Conservation (phyloP, 2,888 invertebrate genomes). For the Halocaridina rubra region DNA sequence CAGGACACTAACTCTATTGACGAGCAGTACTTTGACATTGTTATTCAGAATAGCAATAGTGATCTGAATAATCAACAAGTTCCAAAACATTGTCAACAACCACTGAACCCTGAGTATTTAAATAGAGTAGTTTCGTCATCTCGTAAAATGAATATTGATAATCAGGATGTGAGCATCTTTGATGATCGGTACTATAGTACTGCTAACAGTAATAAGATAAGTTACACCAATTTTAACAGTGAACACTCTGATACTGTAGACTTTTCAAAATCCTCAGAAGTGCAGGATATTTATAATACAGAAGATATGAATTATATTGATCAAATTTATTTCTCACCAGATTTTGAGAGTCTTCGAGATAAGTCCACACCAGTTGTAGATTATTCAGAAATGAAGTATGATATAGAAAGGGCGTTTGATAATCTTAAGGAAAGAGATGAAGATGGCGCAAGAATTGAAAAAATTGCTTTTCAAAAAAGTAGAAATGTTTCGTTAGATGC, state of each 20-base stretch:
- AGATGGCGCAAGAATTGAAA: not conserved
- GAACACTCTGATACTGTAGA: not conserved
- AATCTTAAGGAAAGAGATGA: not conserved
- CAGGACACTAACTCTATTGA: not conserved
- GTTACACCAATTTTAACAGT: not conserved
- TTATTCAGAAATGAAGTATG: not conserved
- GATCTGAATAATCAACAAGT: no score
- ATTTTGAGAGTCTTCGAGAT: not conserved
- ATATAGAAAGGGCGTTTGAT: not conserved
- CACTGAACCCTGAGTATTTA: no score
- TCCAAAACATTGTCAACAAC: no score
- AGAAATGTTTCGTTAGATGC: not conserved
- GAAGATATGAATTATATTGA: conserved; percentile 21
- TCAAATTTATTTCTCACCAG: conserved; percentile 11
- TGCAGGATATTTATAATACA: not conserved
- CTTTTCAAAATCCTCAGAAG: not conserved
- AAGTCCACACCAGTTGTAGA: conserved; percentile 1
- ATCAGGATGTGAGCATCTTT: not conserved
- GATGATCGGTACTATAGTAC: not conserved
- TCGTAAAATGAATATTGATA: not conserved
- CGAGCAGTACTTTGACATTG: not conserved
- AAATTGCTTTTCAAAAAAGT: not conserved
- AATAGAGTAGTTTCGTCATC: no score
- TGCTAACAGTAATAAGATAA: not conserved
- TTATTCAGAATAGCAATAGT: no score